Base-by-base conservation (phyloP, 1,140 invertebrate genomes). In the Drusus annulatus region DNA sequence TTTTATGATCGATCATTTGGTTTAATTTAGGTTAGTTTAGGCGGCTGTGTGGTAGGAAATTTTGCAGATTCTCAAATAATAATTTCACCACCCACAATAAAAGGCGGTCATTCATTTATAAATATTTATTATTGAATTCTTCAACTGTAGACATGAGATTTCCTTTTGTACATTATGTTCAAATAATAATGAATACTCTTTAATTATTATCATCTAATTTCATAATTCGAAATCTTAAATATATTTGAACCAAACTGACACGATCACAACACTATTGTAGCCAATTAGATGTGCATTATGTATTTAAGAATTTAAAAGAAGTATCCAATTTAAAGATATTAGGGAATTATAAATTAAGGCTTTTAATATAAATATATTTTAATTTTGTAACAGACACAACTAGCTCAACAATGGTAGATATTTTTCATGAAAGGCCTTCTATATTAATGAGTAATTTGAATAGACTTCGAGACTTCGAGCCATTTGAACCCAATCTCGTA, bases 81-180 rank as follows among this genome's bases (percentile, higher is more conserved):
- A n/a, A n/a, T n/a, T 45, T 45, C 36, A 7, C 31, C 31, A 36
- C 31, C 2, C 8, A 2, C 10, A 45, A 45, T 45, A 45, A 45
- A 45, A 45, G 36, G 1, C 36, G 7, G 10, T 45, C 36, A 71
- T 68, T 80, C 68, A 25, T 79, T 79, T 73, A 71, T 71, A 80
- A 69, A 79, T 82, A 60, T 82, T 80, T 82, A 80, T 82, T 82
- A 71, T 65, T 79, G 81, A 80, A 82, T 56, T 80, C 56, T 80
- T 82, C 78, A 80, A 82, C 78, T 80, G 74, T 80, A 80, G 78
- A 82, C 78, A 82, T 82, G 81, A 80, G 78, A 75, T 74, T 78
- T 79, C 31, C 60, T 82, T n/a, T 82, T 82, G 81, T 82, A 82
- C 81, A 82, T 82, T 82, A 82, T 79, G 65, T 82, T 79, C 58